A percentile compares a stretch with the other conserved stretches of the same genome.
Evolutionary conservation across 2,113 vertebrate genomes (phyloP).

Genomic region (Pterocles gutturalis): DNA sequence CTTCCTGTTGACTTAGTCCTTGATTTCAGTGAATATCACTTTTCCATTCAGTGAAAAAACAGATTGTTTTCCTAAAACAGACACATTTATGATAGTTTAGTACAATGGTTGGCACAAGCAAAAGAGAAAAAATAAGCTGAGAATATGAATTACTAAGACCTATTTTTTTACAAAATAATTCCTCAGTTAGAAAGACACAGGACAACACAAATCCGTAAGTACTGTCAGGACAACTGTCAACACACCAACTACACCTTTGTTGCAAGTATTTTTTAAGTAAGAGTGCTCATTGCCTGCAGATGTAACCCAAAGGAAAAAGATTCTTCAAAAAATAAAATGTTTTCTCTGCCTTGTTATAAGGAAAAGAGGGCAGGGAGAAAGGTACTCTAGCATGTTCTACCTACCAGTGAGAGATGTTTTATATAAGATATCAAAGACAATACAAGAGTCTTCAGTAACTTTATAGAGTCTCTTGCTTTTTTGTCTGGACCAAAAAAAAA

Average conservation of each 20-base stretch:
- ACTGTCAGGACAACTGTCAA: neutral
- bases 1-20: neutral
- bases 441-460: neutral
- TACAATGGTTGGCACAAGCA: neutral
- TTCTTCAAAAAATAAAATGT: neutral
- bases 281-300: neutral
- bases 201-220: neutral
- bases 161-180: neutral
- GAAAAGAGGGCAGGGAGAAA: neutral
- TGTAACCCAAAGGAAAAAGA: neutral
- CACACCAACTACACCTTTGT: neutral
- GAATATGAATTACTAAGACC: neutral
- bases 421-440: neutral
- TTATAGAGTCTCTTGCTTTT: neutral
- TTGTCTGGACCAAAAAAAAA: accelerated
- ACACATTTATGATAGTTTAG: neutral
- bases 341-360: neutral
- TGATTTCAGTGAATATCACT: neutral
- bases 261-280: neutral
- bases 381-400: neutral
- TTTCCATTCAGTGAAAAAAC: neutral
- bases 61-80: neutral
- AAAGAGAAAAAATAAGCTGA: neutral
- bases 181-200: neutral
- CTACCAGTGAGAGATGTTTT: neutral